These are phyloP conservation scores for Megaptera novaeangliae DNA, from an alignment of 2,113 vertebrate species.

Conservation along the genomic window DNA sequence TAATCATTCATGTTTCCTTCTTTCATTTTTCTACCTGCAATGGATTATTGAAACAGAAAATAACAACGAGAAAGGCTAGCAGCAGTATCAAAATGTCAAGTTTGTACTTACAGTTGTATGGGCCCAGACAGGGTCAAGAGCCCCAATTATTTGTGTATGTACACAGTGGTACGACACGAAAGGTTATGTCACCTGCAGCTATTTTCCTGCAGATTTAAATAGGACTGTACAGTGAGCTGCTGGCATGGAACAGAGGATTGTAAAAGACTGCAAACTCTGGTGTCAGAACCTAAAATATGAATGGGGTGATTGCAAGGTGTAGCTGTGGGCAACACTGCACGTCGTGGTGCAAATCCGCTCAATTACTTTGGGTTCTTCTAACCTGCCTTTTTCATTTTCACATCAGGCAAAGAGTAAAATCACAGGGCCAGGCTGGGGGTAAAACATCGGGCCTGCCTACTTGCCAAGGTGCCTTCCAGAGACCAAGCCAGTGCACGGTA, in stretches of 20 bases:
- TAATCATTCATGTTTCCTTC: slow-evolving; percentile 98
- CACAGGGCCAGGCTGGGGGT: not conserved
- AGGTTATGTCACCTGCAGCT: slow-evolving; percentile 98
- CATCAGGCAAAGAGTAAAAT: slow-evolving; percentile 69
- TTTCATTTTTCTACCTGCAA: slow-evolving; percentile 93
- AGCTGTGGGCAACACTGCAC: slow-evolving; percentile 80
- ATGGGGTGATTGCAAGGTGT: slow-evolving; percentile 84
- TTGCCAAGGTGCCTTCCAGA: not conserved
- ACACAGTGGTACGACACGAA: slow-evolving; percentile 93
- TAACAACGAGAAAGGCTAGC: slow-evolving; percentile 93
- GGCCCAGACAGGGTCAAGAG: slow-evolving; percentile 98
- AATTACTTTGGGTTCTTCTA: slow-evolving; percentile 78
- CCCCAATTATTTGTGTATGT: slow-evolving; percentile 99
- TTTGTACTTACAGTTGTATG: slow-evolving; percentile 99
- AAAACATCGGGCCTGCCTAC: not conserved
- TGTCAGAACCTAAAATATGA: slow-evolving; percentile 86
- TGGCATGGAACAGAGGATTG: slow-evolving; percentile 89
- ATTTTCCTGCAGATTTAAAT: slow-evolving; percentile 93
- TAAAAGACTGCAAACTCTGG: slow-evolving; percentile 81
- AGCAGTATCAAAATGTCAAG: slow-evolving; percentile 99
- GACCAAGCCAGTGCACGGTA: fast-evolving
- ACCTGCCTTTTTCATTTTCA: slow-evolving; percentile 77
- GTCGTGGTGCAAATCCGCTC: slow-evolving; percentile 71
- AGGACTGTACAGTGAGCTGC: slow-evolving; percentile 86
- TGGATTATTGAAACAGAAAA: slow-evolving; percentile 99